A percentile compares a stretch with the other conserved stretches of the same genome.
phyloP scores from a whole-genome alignment of 2,113 vertebrate species.

The Lichenostomus cassidix region DNA sequence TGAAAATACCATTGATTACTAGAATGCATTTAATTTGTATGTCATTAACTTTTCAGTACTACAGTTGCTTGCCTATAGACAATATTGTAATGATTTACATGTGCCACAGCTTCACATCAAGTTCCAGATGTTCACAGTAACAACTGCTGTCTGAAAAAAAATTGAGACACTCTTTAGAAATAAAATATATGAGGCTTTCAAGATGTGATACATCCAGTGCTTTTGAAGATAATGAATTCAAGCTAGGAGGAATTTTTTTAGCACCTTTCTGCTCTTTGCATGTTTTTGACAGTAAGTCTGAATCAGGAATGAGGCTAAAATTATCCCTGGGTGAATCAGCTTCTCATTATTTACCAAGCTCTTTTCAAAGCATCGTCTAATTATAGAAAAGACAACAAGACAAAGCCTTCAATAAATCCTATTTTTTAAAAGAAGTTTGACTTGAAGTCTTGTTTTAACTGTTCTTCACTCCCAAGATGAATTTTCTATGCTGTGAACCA shows the following conservation, averaged over 20 bases:
- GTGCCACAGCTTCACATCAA: neutral
- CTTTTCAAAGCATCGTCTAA: neutral
- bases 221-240: neutral
- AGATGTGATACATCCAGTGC: neutral
- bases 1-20: neutral
- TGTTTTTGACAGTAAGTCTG: neutral
- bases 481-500: neutral
- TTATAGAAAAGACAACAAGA: neutral
- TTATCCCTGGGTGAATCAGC: neutral
- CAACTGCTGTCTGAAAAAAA: constrained; percentile 1
- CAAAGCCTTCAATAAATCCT: neutral
- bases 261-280: neutral
- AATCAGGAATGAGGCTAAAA: neutral
- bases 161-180: neutral
- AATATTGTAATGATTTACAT: neutral
- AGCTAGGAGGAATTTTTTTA: neutral
- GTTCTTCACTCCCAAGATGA: neutral
- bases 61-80: neutral
- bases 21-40: neutral
- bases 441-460: neutral
- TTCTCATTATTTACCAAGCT: neutral
- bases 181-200: constrained; percentile 12
- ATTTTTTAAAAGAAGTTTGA: neutral
- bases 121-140: constrained; percentile 38
- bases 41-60: neutral